Evolutionary conservation across 2,113 vertebrate species (phyloP), one percentile per base, ranked within the genome.

Genomic region (Ochotona curzoniae): DNA sequence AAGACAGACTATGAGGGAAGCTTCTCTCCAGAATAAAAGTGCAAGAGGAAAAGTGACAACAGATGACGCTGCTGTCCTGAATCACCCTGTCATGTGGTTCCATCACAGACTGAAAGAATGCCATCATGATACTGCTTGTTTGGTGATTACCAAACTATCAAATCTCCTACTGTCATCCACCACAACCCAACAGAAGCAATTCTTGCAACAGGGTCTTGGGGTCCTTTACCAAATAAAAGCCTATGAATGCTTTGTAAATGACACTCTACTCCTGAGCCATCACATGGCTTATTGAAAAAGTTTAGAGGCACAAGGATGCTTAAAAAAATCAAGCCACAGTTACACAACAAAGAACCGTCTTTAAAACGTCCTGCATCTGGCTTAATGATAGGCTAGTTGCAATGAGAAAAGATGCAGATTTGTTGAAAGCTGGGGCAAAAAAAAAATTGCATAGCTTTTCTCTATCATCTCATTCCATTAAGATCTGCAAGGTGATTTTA

Each of bases 311-410:
- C 51, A 93, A 69, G 32, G 54, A 93, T 82, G 20, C 74, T 90
- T 92, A 80, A 64, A 80, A 96, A 92, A 93, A 71, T 17, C 30
- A 74, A 92, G 87, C 64, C 51, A 79, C 83, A 9, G 7, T 64
- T 78, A 83, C 3, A 28, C 9, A 51, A 85, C 63, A 91, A 78
- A 51, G 60, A 84, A 83, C 8, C 38, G 7, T 87, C 66, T 89
- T 94, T 21, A 64, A 83, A 94, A 76, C 60, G 81, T 54, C 44
- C 30, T 44, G 23, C n/a, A 25, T 87, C 49, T 49, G 51, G 32
- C 4, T n/a, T 71, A 76, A 83, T 11, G 69, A 92, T 51, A 32
- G 25, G 57, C 7, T 67, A 89, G 30, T 71, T 51, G 21, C 28
- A 90, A 93, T 2, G 23, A 78, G 47, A 38, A 79, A 86, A 88